phyloP scores from a whole-genome alignment of 2,888 invertebrate species.

The Yponomeuta evonymella region DNA sequence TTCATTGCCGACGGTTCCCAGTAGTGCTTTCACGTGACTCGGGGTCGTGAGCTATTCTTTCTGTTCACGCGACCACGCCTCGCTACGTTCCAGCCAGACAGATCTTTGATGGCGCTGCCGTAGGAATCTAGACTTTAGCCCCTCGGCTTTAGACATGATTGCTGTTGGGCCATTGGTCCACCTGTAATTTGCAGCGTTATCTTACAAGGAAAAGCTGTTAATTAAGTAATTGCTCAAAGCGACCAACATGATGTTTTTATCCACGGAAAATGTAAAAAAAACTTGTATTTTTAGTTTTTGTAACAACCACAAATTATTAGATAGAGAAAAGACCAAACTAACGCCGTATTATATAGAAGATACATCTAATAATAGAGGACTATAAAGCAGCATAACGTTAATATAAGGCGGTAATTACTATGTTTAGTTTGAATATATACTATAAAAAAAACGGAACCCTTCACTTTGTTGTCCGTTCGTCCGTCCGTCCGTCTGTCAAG shows the following conservation, averaged over 20 bases:
- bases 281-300: no score
- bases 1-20: not conserved
- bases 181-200: not conserved
- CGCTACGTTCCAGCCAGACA: not conserved
- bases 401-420: no score
- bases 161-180: not conserved
- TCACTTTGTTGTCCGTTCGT: no score
- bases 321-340: no score
- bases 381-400: no score
- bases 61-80: not conserved
- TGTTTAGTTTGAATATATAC: no score
- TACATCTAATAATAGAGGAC: no score
- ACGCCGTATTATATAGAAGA: no score
- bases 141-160: not conserved
- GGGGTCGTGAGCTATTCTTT: constrained; percentile 1
- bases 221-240: not conserved
- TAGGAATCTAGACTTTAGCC: not conserved
- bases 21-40: constrained; percentile 1
- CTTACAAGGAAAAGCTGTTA: not conserved
- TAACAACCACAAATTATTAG: no score
- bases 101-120: not conserved
- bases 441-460: no score
- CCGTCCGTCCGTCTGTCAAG: no score
- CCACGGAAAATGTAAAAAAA: not conserved
- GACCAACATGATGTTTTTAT: not conserved